phyloP scores from a whole-genome alignment of 2,113 vertebrate species.

The Terrapene triunguis region DNA sequence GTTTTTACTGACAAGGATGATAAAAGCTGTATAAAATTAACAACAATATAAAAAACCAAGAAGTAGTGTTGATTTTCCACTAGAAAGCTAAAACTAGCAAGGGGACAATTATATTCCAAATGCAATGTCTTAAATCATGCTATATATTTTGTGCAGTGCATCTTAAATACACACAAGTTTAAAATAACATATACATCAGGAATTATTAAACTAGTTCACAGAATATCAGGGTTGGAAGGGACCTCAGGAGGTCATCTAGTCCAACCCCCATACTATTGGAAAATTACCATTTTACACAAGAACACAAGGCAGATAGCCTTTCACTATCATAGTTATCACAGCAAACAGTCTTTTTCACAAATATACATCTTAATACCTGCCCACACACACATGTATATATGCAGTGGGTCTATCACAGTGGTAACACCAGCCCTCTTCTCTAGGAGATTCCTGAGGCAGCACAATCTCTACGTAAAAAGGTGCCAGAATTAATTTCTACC shows the following conservation, averaged over 20 bases:
- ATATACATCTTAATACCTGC: background rate
- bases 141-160: background rate
- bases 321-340: background rate
- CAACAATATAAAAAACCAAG: background rate
- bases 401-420: background rate
- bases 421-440: background rate
- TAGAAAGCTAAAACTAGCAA: conserved; percentile 3
- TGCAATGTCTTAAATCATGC: background rate
- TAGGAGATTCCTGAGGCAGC: background rate
- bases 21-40: conserved; percentile 36
- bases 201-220: background rate
- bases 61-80: background rate
- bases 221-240: no score
- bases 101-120: background rate
- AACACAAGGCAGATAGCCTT: background rate
- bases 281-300: background rate
- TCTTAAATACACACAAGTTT: background rate
- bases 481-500: background rate
- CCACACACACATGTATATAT: background rate
- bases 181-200: background rate
- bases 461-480: background rate
- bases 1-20: conserved; percentile 51
- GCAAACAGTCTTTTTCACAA: background rate
- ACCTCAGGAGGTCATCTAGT: no score
- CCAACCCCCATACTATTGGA: no score